phyloP scores from a whole-genome alignment of 2,888 invertebrate species.

The Zygothrica quintamaculata region DNA sequence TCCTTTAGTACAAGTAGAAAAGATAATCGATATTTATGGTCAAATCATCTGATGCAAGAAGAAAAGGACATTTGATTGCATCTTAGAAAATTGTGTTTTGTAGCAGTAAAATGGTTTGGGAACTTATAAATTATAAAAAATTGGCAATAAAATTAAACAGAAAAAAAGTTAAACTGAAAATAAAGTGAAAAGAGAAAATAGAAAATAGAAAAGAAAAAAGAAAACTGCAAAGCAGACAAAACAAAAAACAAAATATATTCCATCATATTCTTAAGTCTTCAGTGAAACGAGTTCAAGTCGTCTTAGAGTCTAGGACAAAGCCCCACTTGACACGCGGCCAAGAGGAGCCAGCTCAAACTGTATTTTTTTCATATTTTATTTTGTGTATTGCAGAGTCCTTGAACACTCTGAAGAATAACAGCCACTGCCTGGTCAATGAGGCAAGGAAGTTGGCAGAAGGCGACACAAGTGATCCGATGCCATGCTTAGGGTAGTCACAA shows the following conservation, averaged over 20 bases:
- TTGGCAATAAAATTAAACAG: conserved; percentile 71
- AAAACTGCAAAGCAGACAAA: conserved; percentile 55
- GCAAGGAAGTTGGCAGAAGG: conserved; percentile 42
- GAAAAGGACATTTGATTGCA: conserved; percentile 44
- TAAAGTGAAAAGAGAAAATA: conserved; percentile 3
- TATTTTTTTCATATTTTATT: no score
- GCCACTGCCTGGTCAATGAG: conserved; percentile 25
- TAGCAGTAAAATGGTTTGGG: conserved; percentile 32
- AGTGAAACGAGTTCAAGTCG: conserved; percentile 35
- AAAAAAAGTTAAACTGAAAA: conserved; percentile 27
- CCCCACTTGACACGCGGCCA: conserved; percentile 50
- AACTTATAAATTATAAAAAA: conserved; percentile 67
- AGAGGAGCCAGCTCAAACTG: conserved; percentile 40
- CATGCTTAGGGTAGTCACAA: conserved; percentile 54
- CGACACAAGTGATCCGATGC: conserved; percentile 34
- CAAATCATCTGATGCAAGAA: conserved; percentile 22
- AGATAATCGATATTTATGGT: conserved; percentile 31
- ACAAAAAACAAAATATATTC: no score
- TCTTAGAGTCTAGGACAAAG: background rate
- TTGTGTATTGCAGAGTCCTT: conserved; percentile 39
- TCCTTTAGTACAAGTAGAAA: conserved; percentile 1
- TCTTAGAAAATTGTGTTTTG: conserved; percentile 23
- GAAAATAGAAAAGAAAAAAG: background rate
- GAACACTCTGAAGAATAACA: conserved; percentile 21
- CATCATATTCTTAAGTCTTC: conserved; percentile 19